Percentiles rank a stretch among this genome's conserved stretches.
Conservation (phyloP, 2,888 invertebrate species). For the Leucophenga montana region DNA sequence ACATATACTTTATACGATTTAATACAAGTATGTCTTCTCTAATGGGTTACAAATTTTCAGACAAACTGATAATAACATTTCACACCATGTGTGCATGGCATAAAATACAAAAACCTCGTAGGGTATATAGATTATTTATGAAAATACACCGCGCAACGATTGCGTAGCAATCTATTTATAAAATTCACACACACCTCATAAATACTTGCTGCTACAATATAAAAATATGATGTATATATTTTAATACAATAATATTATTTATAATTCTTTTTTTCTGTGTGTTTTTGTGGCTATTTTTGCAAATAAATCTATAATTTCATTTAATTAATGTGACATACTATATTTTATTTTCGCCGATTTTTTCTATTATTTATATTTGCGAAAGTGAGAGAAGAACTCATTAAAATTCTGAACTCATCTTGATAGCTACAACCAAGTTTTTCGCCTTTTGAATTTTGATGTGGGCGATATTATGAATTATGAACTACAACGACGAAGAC, state of each 20-base stretch:
- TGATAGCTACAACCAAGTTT: not conserved
- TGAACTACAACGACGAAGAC: too few relatives aligned
- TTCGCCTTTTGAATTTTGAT: not conserved
- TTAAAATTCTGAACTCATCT: slow-evolving; percentile 25
- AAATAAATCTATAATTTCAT: slow-evolving; percentile 38
- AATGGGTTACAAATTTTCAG: too few relatives aligned
- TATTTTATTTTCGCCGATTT: slow-evolving; percentile 30
- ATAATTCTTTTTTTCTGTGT: slow-evolving; percentile 28
- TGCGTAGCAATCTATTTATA: slow-evolving; percentile 59
- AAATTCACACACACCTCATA: slow-evolving; percentile 25
- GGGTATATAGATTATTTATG: not conserved
- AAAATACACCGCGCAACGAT: slow-evolving; percentile 48
- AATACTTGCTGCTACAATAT: slow-evolving; percentile 38
- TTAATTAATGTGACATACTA: slow-evolving; percentile 34
- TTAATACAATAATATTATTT: slow-evolving; percentile 30
- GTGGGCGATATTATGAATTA: too few relatives aligned
- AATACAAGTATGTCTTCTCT: too few relatives aligned
- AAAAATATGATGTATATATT: slow-evolving; percentile 39
- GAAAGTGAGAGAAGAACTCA: slow-evolving; percentile 4
- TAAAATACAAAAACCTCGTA: not conserved
- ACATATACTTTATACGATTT: too few relatives aligned
- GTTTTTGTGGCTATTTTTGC: slow-evolving; percentile 17
- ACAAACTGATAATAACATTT: too few relatives aligned
- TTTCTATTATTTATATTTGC: slow-evolving; percentile 21
- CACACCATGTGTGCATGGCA: too few relatives aligned